phyloP scores from a whole-genome alignment of 1,140 invertebrate genomes.

The Atta texana region DNA sequence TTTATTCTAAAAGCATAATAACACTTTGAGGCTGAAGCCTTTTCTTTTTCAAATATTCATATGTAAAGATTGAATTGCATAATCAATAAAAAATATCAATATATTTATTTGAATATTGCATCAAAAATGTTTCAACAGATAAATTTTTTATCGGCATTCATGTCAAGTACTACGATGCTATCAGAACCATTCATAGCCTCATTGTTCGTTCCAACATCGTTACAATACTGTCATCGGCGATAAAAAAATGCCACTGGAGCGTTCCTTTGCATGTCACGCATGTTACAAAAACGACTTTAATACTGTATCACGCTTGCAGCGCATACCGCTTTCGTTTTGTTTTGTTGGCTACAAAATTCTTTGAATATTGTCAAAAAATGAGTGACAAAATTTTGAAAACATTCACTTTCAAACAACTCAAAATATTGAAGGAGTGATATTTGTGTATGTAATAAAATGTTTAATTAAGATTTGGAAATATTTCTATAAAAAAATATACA shows the following conservation, averaged over 20 bases:
- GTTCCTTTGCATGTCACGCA: conserved; percentile 56
- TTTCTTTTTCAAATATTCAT: not conserved
- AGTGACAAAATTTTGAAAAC: conserved; percentile 27
- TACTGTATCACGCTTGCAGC: conserved; percentile 34
- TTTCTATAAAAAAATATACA: not conserved
- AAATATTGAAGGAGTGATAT: conserved; percentile 5
- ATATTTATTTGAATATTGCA: conserved; percentile 45
- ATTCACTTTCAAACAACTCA: not conserved
- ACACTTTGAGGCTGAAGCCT: not conserved
- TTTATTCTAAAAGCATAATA: conserved; percentile 17
- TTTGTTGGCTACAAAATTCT: conserved; percentile 19
- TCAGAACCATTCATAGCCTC: conserved; percentile 35
- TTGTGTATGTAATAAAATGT: not conserved
- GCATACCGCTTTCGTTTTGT: conserved; percentile 45
- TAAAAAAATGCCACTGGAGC: conserved; percentile 33
- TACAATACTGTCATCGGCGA: conserved; percentile 31
- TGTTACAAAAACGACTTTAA: conserved; percentile 51
- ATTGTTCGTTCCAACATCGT: conserved; percentile 50
- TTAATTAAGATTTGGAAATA: not conserved
- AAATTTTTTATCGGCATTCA: conserved; percentile 51
- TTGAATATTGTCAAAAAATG: conserved; percentile 32
- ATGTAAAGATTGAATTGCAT: not conserved
- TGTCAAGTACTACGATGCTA: conserved; percentile 39
- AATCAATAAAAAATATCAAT: conserved; percentile 25
- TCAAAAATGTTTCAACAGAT: conserved; percentile 27